A percentile compares a stretch with the other conserved stretches of the same genome.
Evolutionary conservation across 2,888 invertebrate species (phyloP).

Genomic region (Drosophila quinaria): DNA sequence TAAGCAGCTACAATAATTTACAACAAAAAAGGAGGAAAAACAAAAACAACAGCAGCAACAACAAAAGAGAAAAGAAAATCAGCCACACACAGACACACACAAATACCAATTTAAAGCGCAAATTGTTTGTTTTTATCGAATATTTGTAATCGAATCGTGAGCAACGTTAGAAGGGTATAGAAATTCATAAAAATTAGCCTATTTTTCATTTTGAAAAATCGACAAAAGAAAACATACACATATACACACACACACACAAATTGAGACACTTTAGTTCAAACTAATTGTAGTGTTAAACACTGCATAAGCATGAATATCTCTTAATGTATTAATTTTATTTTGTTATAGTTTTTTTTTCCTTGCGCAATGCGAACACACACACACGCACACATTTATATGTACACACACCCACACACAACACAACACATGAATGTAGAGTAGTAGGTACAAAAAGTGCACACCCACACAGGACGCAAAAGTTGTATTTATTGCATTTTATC

Average conservation of each 20-base stretch:
- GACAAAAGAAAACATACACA: constrained; percentile 29
- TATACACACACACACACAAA: constrained; percentile 35
- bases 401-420: constrained; percentile 26
- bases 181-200: constrained; percentile 68
- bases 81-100: constrained; percentile 40
- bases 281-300: constrained; percentile 76
- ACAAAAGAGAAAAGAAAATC: constrained; percentile 24
- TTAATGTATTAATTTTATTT: constrained; percentile 75
- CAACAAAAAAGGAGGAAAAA: constrained; percentile 20
- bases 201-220: constrained; percentile 62
- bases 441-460: constrained; percentile 60
- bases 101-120: constrained; percentile 47
- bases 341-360: constrained; percentile 70
- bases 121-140: constrained; percentile 73
- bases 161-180: constrained; percentile 71
- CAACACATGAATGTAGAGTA: constrained; percentile 42
- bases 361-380: constrained; percentile 43
- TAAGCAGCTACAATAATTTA: constrained; percentile 86
- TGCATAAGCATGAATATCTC: constrained; percentile 75
- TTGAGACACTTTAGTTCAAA: constrained; percentile 78
- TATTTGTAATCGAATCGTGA: constrained; percentile 76
- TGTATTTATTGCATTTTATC: constrained; percentile 73
- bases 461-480: constrained; percentile 40
- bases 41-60: constrained; percentile 34
- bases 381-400: constrained; percentile 25